phyloP scores from a whole-genome alignment of 2,113 vertebrate species.

The Carettochelys insculpta region DNA sequence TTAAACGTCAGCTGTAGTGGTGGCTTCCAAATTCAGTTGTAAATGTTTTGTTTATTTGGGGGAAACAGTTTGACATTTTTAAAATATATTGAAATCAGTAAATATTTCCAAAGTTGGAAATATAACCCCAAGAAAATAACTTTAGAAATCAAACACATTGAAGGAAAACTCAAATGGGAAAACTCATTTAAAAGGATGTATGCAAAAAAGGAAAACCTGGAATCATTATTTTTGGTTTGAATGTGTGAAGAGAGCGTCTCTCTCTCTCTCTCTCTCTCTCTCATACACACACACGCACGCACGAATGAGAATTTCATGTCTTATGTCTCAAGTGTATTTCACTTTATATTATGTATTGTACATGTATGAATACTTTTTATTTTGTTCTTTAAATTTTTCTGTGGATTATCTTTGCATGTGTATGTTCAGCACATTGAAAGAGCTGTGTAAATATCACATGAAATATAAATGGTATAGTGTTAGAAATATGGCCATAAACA shows the following conservation, averaged over 20 bases:
- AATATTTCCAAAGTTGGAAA: background rate
- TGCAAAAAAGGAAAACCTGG: background rate
- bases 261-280: too few species aligned
- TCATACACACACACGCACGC: background rate
- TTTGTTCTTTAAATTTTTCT: background rate
- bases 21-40: conserved; percentile 20
- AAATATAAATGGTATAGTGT: background rate
- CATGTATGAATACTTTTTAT: background rate
- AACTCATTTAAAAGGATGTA: background rate
- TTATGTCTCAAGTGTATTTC: background rate
- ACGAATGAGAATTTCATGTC: background rate
- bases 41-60: conserved; percentile 35
- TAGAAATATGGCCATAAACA: background rate
- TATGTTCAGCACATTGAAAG: background rate
- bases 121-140: conserved; percentile 17
- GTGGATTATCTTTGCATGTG: background rate
- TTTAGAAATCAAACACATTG: background rate
- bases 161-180: background rate
- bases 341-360: background rate
- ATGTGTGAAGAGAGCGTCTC: background rate
- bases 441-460: background rate
- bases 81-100: conserved; percentile 10
- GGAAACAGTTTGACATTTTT: conserved; percentile 30
- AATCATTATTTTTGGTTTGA: background rate
- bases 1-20: background rate